Evolutionary conservation across 2,888 invertebrate species (phyloP).

Genomic region (Eristalis tenax): DNA sequence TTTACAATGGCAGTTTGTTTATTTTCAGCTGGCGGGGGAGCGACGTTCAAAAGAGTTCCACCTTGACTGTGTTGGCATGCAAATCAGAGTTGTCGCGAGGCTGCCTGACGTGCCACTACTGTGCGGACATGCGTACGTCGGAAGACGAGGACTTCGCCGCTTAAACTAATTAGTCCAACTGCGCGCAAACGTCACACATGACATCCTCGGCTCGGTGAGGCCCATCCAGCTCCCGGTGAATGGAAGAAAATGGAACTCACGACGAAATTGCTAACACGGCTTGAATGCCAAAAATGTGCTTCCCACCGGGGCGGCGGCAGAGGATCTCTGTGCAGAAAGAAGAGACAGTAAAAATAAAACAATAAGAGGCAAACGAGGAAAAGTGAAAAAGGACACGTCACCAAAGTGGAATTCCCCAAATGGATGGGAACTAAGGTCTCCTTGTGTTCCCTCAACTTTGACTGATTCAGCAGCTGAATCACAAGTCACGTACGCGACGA

Average conservation of each 20-base stretch:
- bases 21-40: background rate
- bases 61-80: background rate
- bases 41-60: background rate
- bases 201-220: background rate
- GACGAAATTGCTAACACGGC: conserved; percentile 47
- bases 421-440: conserved; percentile 33
- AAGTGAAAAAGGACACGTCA: conserved; percentile 53
- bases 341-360: conserved; percentile 16
- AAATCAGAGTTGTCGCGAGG: background rate
- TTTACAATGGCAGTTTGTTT: conserved; percentile 6
- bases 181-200: background rate
- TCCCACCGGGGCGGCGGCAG: conserved; percentile 26
- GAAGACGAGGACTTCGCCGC: no score
- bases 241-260: conserved; percentile 38
- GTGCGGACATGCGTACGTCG: no score
- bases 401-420: conserved; percentile 49
- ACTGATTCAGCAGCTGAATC: conserved; percentile 36
- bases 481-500: conserved; percentile 56
- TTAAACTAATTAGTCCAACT: no score
- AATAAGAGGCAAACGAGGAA: conserved; percentile 29
- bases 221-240: background rate
- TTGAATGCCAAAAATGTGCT: conserved; percentile 49
- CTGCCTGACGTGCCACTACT: background rate
- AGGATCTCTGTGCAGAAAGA: conserved; percentile 4
- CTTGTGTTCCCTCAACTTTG: conserved; percentile 7